A percentile compares a stretch with the other conserved stretches of the same genome.
Evolutionary conservation across 2,113 vertebrate species (phyloP).

Genomic region (Odocoileus hemionus): DNA sequence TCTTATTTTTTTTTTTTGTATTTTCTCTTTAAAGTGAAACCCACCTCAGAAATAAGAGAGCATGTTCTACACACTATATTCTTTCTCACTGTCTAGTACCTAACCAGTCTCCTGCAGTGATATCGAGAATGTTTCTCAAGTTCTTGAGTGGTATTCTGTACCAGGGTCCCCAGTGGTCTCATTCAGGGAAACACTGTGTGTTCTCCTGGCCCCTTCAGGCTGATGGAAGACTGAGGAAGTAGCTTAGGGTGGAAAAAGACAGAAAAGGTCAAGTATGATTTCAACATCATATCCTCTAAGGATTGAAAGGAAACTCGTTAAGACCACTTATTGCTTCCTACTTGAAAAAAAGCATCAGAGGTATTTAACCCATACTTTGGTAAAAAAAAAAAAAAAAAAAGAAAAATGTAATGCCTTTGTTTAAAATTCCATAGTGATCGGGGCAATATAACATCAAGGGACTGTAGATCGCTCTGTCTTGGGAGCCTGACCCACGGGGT

Average conservation of each 20-base stretch:
- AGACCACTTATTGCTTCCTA: background rate
- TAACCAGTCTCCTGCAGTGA: background rate
- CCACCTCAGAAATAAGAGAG: background rate
- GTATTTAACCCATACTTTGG: background rate
- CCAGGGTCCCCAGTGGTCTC: background rate
- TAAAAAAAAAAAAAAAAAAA: background rate
- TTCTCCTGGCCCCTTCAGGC: background rate
- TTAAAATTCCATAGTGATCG: background rate
- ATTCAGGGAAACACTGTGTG: background rate
- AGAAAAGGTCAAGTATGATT: background rate
- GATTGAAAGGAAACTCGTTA: background rate
- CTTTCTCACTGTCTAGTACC: background rate
- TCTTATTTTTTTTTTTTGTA: background rate
- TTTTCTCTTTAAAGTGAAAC: background rate
- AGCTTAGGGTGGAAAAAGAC: background rate
- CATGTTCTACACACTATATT: background rate
- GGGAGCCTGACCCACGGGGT: background rate
- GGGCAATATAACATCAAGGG: background rate
- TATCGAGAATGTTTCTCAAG: background rate
- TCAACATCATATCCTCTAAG: background rate
- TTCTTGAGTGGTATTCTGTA: background rate
- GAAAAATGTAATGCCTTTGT: background rate
- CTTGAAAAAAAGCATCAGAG: background rate
- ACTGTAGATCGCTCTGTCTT: background rate
- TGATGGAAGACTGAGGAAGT: background rate